A percentile compares a stretch with the other conserved stretches of the same genome.
phyloP scores from a whole-genome alignment of 2,888 invertebrate species.

The Piscicola geometra region DNA sequence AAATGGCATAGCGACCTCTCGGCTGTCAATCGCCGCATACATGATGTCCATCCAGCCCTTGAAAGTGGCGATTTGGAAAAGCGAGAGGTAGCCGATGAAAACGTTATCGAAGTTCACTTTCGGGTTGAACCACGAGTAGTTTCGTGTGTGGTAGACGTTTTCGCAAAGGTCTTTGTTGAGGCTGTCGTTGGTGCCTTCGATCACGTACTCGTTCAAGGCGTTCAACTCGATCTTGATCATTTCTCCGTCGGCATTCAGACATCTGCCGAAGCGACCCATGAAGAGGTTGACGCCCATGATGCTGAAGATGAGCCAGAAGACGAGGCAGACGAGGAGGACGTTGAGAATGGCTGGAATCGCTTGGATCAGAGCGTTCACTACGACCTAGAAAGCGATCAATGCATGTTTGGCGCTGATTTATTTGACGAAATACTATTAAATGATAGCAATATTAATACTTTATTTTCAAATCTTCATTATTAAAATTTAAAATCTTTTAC shows the following conservation, averaged over 20 bases:
- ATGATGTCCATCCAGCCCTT: slow-evolving; percentile 98
- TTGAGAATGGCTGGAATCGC: slow-evolving; percentile 99
- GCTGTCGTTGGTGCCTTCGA: slow-evolving; percentile 66
- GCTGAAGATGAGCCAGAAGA: slow-evolving; percentile 99
- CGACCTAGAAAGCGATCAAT: slow-evolving; percentile 55
- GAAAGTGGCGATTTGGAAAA: slow-evolving; percentile 97
- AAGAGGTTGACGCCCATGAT: slow-evolving; percentile 98
- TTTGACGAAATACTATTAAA: too few species aligned
- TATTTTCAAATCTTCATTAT: too few species aligned
- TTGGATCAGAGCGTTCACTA: slow-evolving; percentile 96
- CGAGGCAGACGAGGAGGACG: slow-evolving; percentile 95
- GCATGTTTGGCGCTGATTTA: too few species aligned
- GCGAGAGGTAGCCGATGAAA: slow-evolving; percentile 89
- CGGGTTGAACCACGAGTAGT: slow-evolving; percentile 91
- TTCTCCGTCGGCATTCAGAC: slow-evolving; percentile 60
- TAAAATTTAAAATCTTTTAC: too few species aligned
- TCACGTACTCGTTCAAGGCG: slow-evolving; percentile 9
- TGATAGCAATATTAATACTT: too few species aligned
- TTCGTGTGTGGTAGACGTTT: slow-evolving; percentile 40
- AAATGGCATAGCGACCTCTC: slow-evolving; percentile 67
- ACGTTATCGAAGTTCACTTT: slow-evolving; percentile 98
- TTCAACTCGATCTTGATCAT: slow-evolving; percentile 53
- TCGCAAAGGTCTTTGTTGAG: slow-evolving; percentile 71
- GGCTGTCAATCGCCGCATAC: slow-evolving; percentile 93
- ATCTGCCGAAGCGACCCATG: slow-evolving; percentile 60